These are phyloP conservation scores for Xenopus petersii DNA, from an alignment of 2,797 vertebrate genomes.

Conservation along the genomic window DNA sequence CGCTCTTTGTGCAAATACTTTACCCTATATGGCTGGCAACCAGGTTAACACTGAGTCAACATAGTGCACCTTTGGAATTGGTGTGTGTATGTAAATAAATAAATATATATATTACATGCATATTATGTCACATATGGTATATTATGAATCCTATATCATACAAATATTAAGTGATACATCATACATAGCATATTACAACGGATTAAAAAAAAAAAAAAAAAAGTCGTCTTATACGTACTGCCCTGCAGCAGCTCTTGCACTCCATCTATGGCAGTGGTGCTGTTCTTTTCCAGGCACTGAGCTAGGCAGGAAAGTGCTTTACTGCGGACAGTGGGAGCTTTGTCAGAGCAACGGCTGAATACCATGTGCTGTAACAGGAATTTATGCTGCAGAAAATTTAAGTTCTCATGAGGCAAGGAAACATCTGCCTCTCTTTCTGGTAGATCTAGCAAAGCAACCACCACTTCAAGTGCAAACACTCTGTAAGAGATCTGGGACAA, in stretches of 20 bases:
- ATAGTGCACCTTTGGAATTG: too few species aligned
- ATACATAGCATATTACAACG: too few species aligned
- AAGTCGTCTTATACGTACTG: constrained; percentile 65
- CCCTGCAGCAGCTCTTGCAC: constrained; percentile 74
- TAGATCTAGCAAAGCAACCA: constrained; percentile 78
- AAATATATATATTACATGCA: too few species aligned
- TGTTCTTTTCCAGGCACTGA: constrained; percentile 78
- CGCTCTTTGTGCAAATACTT: too few species aligned
- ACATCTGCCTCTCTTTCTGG: constrained; percentile 67
- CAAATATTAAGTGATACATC: too few species aligned
- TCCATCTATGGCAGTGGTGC: constrained; percentile 61
- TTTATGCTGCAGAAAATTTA: constrained; percentile 73
- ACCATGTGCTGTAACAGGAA: constrained; percentile 84
- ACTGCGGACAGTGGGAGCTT: constrained; percentile 77
- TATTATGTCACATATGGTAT: too few species aligned
- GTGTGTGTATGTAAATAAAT: too few species aligned
- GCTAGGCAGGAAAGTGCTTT: constrained; percentile 83
- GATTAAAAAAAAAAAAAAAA: too few species aligned
- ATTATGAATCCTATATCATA: too few species aligned
- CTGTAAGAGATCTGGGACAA: constrained; percentile 72
- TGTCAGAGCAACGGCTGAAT: constrained; percentile 79
- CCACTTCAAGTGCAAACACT: constrained; percentile 86
- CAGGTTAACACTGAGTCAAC: too few species aligned
- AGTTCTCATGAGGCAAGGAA: constrained; percentile 61
- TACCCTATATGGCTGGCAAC: too few species aligned